Evolutionary conservation across 2,888 invertebrate genomes (phyloP), one percentile per base, ranked within the genome.

Genomic region (Pegoplata infirma): DNA sequence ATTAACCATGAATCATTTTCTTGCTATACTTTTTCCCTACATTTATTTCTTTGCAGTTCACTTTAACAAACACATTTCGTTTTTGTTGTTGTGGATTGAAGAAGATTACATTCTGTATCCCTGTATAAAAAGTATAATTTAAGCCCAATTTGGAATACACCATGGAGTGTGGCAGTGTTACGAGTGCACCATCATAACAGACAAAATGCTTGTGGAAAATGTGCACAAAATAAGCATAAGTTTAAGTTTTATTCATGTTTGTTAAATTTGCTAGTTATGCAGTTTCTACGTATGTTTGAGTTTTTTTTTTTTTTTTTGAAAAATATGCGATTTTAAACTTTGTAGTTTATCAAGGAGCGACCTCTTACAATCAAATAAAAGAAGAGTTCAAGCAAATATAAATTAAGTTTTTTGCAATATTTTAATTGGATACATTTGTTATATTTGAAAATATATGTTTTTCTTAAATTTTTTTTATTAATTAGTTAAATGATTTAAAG

Each of bases 81-180:
- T n/a, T n/a, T n/a, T n/a, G n/a, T n/a, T 66, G 61, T 79, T 79
- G 49, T 44, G 61, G 40, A 51, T 66, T 59, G 53, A 36, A 49
- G 28, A 21, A 66, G 66, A 74, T 79, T 74, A 74, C 69, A 66
- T 66, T 46, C 19, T 32, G 14, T 66, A 61, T 61, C 28, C 59
- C 44, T 44, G 64, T 32, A 68, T 63, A 49, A 64, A 36, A 64
- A n/a, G n/a, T n/a, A 58, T 59, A 53, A 32, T 78, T 78, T 66
- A 71, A 69, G 53, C 53, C 17, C 55, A 79, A 74, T 71, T 79
- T 79, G 55, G 74, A 79, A 53, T 68, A 68, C 68, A 75, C 19
- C 32, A 10, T 32, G n/a, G n/a, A n/a, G n/a, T n/a, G n/a, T n/a
- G n/a, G n/a, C n/a, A n/a, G n/a, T n/a, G n/a, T n/a, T n/a, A n/a